phyloP scores from a whole-genome alignment of 2,113 vertebrate species.

The Centropristis striata region DNA sequence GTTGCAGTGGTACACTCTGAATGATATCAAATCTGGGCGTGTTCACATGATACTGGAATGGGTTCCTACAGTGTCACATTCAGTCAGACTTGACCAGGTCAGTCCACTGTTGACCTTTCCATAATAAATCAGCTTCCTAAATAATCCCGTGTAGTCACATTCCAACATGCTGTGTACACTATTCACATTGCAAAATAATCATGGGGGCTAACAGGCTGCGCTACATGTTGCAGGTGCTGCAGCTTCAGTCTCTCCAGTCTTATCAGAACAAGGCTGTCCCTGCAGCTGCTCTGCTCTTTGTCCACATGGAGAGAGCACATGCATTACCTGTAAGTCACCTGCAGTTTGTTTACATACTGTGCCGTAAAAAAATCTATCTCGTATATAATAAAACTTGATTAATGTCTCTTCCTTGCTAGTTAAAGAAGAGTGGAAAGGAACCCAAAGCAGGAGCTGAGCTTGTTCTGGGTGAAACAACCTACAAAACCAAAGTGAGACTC shows the following conservation, averaged over 20 bases:
- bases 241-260: conserved; percentile 86
- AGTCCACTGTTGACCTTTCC: background rate
- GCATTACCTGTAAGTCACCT: conserved; percentile 86
- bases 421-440: conserved; percentile 90
- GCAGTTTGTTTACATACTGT: background rate
- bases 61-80: conserved; percentile 80
- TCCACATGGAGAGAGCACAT: conserved; percentile 88
- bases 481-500: conserved; percentile 89
- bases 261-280: conserved; percentile 88
- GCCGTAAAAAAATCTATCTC: background rate
- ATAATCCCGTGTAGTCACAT: conserved; percentile 20
- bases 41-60: conserved; percentile 91
- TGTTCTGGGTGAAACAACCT: conserved; percentile 79
- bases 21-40: conserved; percentile 90
- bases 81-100: conserved; percentile 90
- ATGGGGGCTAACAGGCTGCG: background rate
- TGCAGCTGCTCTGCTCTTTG: conserved; percentile 87
- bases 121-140: background rate
- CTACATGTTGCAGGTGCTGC: conserved; percentile 82
- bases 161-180: background rate
- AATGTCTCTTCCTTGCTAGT: conserved; percentile 70
- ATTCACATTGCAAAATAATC: background rate
- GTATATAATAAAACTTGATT: background rate
- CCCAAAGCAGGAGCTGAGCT: conserved; percentile 88
- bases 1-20: conserved; percentile 90